Evolutionary conservation across 2,888 invertebrate genomes (phyloP).

Genomic region (Chesias legatella): DNA sequence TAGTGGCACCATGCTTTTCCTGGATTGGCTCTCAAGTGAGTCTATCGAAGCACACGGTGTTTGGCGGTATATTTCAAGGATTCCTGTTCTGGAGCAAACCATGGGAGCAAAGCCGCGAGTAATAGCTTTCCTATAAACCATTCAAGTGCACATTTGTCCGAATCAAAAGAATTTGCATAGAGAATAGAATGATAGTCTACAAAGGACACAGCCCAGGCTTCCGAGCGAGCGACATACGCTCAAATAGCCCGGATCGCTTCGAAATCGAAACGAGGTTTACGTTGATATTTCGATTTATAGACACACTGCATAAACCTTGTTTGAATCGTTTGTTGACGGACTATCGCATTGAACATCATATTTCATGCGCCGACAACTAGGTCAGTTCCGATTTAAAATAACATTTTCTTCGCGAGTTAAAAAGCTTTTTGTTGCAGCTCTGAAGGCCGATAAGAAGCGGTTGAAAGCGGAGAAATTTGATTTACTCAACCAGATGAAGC

Average conservation of each 20-base stretch:
- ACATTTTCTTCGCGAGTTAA: constrained; percentile 16
- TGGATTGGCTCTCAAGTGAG: too few relatives aligned
- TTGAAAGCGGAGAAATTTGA: constrained; percentile 96
- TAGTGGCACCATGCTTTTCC: too few relatives aligned
- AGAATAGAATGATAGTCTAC: constrained; percentile 31
- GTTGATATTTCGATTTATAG: constrained; percentile 26
- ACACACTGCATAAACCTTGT: constrained; percentile 18
- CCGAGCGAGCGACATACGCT: constrained; percentile 35
- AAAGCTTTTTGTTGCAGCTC: constrained; percentile 74
- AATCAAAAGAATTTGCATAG: constrained; percentile 35
- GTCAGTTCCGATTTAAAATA: constrained; percentile 20
- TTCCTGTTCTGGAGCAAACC: too few relatives aligned
- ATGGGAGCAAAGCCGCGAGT: constrained; percentile 7
- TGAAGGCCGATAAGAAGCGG: constrained; percentile 94
- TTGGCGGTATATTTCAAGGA: too few relatives aligned
- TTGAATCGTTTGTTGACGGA: constrained; percentile 23
- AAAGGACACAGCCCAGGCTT: constrained; percentile 34
- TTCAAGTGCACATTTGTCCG: constrained; percentile 40
- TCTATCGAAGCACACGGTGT: too few relatives aligned
- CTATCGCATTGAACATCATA: constrained; percentile 26
- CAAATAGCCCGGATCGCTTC: constrained; percentile 40
- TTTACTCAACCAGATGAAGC: constrained; percentile 95
- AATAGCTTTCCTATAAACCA: constrained; percentile 36
- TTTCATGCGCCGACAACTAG: constrained; percentile 23
- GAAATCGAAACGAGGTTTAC: constrained; percentile 32